Percentiles rank a stretch among this genome's conserved stretches.
phyloP scores from a whole-genome alignment of 1,140 invertebrate genomes.

The Drosophila sucinea region DNA sequence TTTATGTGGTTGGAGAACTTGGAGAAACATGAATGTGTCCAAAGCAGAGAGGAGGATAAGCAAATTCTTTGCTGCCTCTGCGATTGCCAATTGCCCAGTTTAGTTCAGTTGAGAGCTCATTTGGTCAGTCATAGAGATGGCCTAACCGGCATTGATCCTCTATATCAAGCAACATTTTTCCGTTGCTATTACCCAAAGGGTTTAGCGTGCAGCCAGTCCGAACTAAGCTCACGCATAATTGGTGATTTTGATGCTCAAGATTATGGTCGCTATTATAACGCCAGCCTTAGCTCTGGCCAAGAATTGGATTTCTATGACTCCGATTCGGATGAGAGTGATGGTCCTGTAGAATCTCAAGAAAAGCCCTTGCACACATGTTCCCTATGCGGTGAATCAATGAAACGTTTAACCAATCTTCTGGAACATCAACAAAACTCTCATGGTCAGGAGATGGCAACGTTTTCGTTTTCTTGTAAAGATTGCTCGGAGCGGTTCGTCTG shows the following conservation, averaged over 20 bases:
- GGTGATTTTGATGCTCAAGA: constrained; percentile 60
- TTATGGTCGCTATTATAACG: constrained; percentile 67
- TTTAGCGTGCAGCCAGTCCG: constrained; percentile 27
- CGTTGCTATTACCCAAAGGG: constrained; percentile 50
- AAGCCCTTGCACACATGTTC: constrained; percentile 40
- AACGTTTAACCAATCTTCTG: constrained; percentile 33
- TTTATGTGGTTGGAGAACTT: constrained; percentile 75
- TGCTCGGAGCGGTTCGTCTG: constrained; percentile 57
- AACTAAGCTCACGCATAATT: constrained; percentile 48
- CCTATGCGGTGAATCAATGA: constrained; percentile 40
- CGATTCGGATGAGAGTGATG: constrained; percentile 44
- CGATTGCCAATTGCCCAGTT: constrained; percentile 29
- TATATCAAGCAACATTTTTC: constrained; percentile 44
- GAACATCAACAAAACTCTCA: constrained; percentile 58
- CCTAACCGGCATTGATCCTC: constrained; percentile 40
- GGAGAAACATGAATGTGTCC: constrained; percentile 52
- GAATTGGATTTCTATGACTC: constrained; percentile 72
- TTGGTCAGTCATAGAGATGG: constrained; percentile 54
- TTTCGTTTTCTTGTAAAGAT: constrained; percentile 44
- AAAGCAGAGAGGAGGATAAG: constrained; percentile 7
- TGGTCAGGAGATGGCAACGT: background rate
- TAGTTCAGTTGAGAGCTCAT: constrained; percentile 53
- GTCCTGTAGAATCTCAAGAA: background rate
- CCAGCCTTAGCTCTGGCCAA: constrained; percentile 56
- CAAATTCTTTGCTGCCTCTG: constrained; percentile 62